Evolutionary conservation across 2,113 vertebrate species (phyloP), one percentile per base, ranked within the genome.

Genomic region (Zapornia atra): DNA sequence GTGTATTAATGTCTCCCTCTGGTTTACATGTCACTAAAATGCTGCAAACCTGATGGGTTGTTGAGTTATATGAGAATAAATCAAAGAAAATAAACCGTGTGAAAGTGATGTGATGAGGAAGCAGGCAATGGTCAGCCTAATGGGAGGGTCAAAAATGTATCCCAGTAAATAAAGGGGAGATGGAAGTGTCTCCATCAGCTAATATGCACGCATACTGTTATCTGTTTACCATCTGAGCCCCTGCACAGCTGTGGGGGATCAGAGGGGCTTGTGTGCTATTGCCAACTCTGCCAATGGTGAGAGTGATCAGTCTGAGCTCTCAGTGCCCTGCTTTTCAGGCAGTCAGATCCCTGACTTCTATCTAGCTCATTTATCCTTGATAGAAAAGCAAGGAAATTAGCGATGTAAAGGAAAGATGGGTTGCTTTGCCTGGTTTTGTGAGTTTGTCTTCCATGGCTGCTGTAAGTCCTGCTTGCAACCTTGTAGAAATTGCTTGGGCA

Each of bases 11-110:
- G 50, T 86, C 71, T 83, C 92, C n/a, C 64, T 82, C 70, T 70
- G 59, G 71, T 86, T 95, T 86, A 51, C 18, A 6, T 11, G 34
- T 60, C 60, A 29, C 75, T 90, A 21, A 77, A 94, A 59, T 26
- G 60, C 46, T 80, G 85, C 87, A 78, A n/a, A 2, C 40, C 78
- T 82, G 31, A 42, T 69, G 72, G 24, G 9, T 57, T 78, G 28
- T 40, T 94, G 61, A 66, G 66, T 66, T 92, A 31, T 79, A 48
- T 48, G 82, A 60, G 40, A 73, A 92, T 85, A 90, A 94, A 93
- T 92, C 1, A 24, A 70, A 56, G 79, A 79, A 90, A 91, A 85
- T 82, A 82, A 96, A 85, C 66, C 21, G 22, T 70, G 48, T 71
- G 69, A 79, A 80, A 86, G 77, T 51, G 46, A 6, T 5, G 34